Conservation (phyloP, 2,113 vertebrate genomes). For the Pelecanoides urinatrix region DNA sequence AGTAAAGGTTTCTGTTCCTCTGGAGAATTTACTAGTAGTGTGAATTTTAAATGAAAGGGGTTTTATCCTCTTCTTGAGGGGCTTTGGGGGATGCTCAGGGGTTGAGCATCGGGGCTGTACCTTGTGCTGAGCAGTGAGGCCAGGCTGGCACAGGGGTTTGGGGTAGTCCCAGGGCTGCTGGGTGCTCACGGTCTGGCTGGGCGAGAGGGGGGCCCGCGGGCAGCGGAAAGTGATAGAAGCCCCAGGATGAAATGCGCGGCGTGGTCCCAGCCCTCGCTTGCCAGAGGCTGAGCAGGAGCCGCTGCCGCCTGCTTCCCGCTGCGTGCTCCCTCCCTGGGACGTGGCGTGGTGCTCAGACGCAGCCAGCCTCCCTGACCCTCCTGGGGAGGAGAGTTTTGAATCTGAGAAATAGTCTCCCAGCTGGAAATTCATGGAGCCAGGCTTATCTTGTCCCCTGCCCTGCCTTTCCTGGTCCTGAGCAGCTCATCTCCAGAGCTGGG, state of each 20-base stretch:
- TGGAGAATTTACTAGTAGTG: neutral
- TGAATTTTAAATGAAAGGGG: neutral
- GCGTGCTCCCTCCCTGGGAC: rapidly evolving
- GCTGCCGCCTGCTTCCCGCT: neutral
- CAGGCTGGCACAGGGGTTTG: neutral
- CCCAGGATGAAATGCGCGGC: rapidly evolving
- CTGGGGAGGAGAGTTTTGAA: neutral
- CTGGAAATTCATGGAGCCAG: neutral
- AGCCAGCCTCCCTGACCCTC: neutral
- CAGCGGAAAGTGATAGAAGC: rapidly evolving
- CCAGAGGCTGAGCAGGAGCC: neutral
- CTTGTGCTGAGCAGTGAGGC: neutral
- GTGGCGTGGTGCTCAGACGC: neutral
- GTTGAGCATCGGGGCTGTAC: rapidly evolving
- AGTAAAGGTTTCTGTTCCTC: neutral
- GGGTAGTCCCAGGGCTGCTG: neutral
- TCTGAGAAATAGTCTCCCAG: neutral
- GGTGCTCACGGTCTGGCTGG: rapidly evolving
- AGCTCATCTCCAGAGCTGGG: neutral
- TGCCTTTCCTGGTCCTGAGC: neutral
- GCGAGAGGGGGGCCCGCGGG: neutral
- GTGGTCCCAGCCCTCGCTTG: neutral
- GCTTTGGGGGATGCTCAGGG: neutral
- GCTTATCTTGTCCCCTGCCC: neutral
- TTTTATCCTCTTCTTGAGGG: neutral